Base-by-base conservation (phyloP, 2,113 vertebrate genomes). In the Phylloscopus trochilus region DNA sequence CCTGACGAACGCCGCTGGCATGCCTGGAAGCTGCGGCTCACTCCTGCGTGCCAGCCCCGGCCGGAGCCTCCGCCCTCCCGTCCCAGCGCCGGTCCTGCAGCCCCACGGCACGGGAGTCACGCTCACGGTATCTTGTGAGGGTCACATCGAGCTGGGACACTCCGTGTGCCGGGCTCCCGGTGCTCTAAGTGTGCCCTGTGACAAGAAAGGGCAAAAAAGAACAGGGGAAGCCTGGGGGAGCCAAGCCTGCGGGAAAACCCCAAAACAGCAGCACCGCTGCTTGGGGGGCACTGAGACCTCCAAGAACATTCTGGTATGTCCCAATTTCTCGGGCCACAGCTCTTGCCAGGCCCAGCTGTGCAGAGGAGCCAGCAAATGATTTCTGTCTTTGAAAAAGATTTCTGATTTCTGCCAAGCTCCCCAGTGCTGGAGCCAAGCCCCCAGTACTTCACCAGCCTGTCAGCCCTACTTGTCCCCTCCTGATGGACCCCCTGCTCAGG, bases 91-190 rank as follows among this genome's bases (percentile, higher is more conserved):
- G 2, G 4, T 37, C 81, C 78, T 13, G 26, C 66, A 37, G 60
- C 66, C 55, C 75, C 53, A 1, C 0, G 2, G 66, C 52, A 10
- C 0, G 3, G 59, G 33, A 33, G 6, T 66, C 5, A 5, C 0
- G 0, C 24, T 60, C 51, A 0, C 0, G 3, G 7, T 5, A 2
- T 3, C 52, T 46, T 28, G 49, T 4, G 44, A 37, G 58, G 43
- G 37, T 13, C 39, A 41, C 24, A 80, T 2, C 0, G 5, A 76
- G 75, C 67, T 5, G 3, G 46, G 39, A 63, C 23, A 6, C 39
- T 11, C 55, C 14, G 1, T 3, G 31, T 0, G 2, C 73, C 16
- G 84, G 11, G 43, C 4, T 67, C 43, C 35, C 7, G 11, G 43
- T 3, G 15, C 58, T 43, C 46, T 9, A 20, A 1, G 0, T 46